A percentile compares a stretch with the other conserved stretches of the same genome.
These are phyloP conservation scores for Acanthopagrus latus DNA, from an alignment of 2,797 vertebrate species.

Conservation along the genomic window DNA sequence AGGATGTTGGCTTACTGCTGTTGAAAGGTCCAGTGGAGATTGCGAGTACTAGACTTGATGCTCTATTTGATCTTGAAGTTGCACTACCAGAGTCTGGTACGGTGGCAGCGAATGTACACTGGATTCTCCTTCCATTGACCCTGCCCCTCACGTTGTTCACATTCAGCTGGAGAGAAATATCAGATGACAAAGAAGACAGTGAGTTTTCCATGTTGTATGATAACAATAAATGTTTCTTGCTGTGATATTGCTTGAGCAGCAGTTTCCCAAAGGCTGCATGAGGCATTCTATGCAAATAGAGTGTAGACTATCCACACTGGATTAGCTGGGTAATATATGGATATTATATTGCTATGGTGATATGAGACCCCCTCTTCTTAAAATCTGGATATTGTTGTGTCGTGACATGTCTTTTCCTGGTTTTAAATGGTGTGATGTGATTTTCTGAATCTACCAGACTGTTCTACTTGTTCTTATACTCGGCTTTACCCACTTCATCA, in stretches of 20 bases:
- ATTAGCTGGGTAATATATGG: no score
- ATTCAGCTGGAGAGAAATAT: slow-evolving; percentile 22
- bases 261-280: background rate
- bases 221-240: background rate
- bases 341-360: no score
- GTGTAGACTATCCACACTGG: background rate
- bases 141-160: slow-evolving; percentile 53
- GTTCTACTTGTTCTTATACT: no score
- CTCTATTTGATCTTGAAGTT: background rate
- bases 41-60: rapidly evolving
- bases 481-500: no score
- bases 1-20: slow-evolving; percentile 29
- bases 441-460: no score
- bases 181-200: background rate
- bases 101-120: slow-evolving; percentile 65
- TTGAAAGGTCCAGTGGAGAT: slow-evolving; percentile 28
- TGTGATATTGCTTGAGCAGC: background rate
- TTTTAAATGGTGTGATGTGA: no score
- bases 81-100: rapidly evolving
- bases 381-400: no score
- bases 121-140: rapidly evolving
- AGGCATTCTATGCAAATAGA: background rate
- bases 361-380: no score
- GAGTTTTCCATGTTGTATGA: background rate
- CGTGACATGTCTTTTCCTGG: no score